A percentile compares a stretch with the other conserved stretches of the same genome.
phyloP scores from a whole-genome alignment of 2,888 invertebrate genomes.

The Cantharis lateralis region DNA sequence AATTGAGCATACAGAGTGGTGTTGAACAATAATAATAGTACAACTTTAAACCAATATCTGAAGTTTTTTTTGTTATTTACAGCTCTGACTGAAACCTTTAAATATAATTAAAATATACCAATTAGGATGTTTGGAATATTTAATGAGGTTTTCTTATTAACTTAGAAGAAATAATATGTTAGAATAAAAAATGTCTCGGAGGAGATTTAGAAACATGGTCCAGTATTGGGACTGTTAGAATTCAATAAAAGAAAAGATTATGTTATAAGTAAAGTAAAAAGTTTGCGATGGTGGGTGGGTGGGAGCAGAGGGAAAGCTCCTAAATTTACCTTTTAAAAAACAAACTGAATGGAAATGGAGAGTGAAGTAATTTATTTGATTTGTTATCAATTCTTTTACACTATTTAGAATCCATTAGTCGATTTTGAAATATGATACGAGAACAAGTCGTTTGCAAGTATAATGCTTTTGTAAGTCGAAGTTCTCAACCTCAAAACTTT shows the following conservation, averaged over 20 bases:
- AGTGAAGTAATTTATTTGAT: background rate
- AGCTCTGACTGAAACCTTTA: too few species aligned
- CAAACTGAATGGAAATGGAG: background rate
- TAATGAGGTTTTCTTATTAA: too few species aligned
- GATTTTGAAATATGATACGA: slow-evolving; percentile 34
- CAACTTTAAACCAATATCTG: too few species aligned
- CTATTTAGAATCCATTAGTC: slow-evolving; percentile 34
- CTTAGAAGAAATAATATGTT: too few species aligned
- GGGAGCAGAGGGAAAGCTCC: background rate
- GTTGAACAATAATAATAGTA: too few species aligned
- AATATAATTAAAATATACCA: too few species aligned
- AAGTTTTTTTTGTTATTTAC: too few species aligned
- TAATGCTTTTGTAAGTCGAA: slow-evolving; percentile 21
- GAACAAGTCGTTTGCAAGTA: slow-evolving; percentile 32
- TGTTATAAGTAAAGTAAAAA: background rate
- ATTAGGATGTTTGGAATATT: too few species aligned
- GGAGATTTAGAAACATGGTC: too few species aligned
- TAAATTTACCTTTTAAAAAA: background rate
- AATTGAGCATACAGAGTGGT: too few species aligned
- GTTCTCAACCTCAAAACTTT: slow-evolving; percentile 13
- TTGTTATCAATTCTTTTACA: slow-evolving; percentile 11
- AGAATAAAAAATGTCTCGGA: too few species aligned
- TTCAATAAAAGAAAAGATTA: background rate
- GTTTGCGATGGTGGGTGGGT: background rate
- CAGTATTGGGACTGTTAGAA: too few species aligned